Percentiles rank a stretch among this genome's conserved stretches.
These are phyloP conservation scores for Pandemis heparana DNA, from an alignment of 2,888 invertebrate species.

Conservation along the genomic window DNA sequence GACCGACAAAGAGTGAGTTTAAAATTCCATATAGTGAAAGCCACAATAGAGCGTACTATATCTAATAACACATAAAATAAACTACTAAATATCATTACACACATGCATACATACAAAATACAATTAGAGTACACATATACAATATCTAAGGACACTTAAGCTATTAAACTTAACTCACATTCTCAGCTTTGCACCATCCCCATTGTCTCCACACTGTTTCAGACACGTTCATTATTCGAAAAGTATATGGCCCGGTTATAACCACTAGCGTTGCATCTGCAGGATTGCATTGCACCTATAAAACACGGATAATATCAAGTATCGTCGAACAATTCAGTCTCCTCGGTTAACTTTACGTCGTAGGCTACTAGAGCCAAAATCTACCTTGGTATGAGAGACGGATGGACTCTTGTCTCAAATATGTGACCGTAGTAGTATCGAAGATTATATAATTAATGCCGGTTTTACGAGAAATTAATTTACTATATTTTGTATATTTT, in stretches of 20 bases:
- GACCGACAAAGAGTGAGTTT: too few relatives aligned
- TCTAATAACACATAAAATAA: too few relatives aligned
- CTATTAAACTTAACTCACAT: constrained; percentile 61
- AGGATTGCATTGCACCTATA: constrained; percentile 91
- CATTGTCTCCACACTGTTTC: constrained; percentile 93
- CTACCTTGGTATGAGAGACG: background rate
- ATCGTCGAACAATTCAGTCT: background rate
- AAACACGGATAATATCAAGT: background rate
- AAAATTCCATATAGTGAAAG: too few relatives aligned
- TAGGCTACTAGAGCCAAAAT: background rate
- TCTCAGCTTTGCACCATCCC: constrained; percentile 93
- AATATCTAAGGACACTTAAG: too few relatives aligned
- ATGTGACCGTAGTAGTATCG: too few relatives aligned
- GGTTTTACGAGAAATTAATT: too few relatives aligned
- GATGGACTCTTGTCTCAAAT: background rate
- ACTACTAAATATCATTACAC: too few relatives aligned
- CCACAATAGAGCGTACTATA: too few relatives aligned
- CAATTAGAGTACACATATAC: too few relatives aligned
- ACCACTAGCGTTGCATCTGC: constrained; percentile 91
- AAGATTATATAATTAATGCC: too few relatives aligned
- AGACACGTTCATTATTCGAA: constrained; percentile 91
- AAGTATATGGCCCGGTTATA: constrained; percentile 87
- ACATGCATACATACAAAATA: too few relatives aligned
- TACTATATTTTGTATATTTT: too few relatives aligned
- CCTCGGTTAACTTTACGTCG: background rate